phyloP scores from a whole-genome alignment of 2,113 vertebrate species.

The Ariopsis seemanni region DNA sequence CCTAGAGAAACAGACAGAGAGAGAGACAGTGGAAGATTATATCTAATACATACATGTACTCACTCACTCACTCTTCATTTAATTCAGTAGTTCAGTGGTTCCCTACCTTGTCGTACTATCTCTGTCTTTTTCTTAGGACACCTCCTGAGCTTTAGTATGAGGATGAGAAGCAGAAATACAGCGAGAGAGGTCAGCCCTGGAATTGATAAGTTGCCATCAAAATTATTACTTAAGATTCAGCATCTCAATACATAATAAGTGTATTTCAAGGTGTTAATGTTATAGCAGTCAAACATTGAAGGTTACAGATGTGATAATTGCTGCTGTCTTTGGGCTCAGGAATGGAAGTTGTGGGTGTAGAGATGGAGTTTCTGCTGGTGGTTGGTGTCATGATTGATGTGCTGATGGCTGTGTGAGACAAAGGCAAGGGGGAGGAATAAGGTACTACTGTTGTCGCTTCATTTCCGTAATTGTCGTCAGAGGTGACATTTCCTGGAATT shows the following conservation, averaged over 20 bases:
- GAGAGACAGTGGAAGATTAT: neutral
- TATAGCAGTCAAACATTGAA: neutral
- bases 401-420: neutral
- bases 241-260: neutral
- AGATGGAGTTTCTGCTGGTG: neutral
- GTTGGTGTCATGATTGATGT: neutral
- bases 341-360: neutral
- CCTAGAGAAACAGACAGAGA: conserved; percentile 49
- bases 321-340: neutral
- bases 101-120: conserved; percentile 36
- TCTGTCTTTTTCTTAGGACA: conserved; percentile 13
- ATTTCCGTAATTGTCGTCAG: conserved; percentile 21
- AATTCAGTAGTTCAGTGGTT: neutral
- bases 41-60: neutral
- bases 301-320: conserved; percentile 1
- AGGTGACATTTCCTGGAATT: neutral
- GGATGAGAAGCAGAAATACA: conserved; percentile 13
- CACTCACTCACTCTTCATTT: neutral
- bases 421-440: neutral
- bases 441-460: no score
- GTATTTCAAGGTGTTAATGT: neutral
- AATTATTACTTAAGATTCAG: neutral
- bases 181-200: neutral
- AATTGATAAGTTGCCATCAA: neutral
- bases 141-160: neutral